Percentiles rank a stretch among this genome's conserved stretches.
Conservation (phyloP, 2,888 invertebrate species). For the Agrilus mali region DNA sequence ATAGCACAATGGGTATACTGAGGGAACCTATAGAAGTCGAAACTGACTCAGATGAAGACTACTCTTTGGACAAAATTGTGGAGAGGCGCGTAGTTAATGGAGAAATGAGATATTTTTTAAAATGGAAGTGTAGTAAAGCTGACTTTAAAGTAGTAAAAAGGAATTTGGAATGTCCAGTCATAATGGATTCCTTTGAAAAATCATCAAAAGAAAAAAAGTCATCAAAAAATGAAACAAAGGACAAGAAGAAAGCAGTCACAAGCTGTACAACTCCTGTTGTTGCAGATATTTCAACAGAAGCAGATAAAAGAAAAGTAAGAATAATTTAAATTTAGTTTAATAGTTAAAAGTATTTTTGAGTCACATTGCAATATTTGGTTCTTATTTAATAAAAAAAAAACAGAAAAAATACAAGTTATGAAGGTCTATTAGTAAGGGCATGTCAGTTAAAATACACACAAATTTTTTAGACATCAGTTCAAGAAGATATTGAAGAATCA, state of each 20-base stretch:
- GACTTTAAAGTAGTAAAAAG: constrained; percentile 89
- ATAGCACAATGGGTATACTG: constrained; percentile 14
- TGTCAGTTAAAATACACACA: not conserved
- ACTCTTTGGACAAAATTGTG: constrained; percentile 58
- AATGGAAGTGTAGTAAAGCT: constrained; percentile 69
- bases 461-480: constrained; percentile 2
- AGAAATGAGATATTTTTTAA: constrained; percentile 60
- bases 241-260: constrained; percentile 16
- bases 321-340: too few species aligned
- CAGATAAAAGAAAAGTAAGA: constrained; percentile 1
- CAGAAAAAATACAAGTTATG: too few species aligned
- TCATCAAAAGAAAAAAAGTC: constrained; percentile 31
- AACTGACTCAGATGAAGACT: constrained; percentile 45
- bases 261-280: constrained; percentile 7
- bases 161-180: constrained; percentile 73
- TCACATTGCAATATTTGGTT: too few species aligned
- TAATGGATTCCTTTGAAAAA: constrained; percentile 67
- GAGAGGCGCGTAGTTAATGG: constrained; percentile 52
- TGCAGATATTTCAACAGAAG: constrained; percentile 1
- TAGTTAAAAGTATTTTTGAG: too few species aligned
- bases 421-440: too few species aligned
- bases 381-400: too few species aligned
- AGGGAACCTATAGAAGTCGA: constrained; percentile 10
- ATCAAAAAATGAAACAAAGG: constrained; percentile 12
- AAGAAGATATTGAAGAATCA: not conserved